A percentile compares a stretch with the other conserved stretches of the same genome.
Conservation (phyloP, 2,113 vertebrate genomes). For the Micromys minutus region DNA sequence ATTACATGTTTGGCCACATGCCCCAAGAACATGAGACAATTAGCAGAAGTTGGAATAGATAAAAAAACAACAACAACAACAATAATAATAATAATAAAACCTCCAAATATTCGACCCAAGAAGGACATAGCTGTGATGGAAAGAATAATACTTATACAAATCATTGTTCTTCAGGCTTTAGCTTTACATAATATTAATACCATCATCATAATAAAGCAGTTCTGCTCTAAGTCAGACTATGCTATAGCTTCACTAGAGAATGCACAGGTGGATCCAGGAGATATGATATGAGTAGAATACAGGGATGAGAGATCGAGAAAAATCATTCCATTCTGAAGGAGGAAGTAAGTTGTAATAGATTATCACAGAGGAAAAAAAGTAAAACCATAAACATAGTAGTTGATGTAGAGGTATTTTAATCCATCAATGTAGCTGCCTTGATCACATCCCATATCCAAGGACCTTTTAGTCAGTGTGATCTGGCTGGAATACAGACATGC, state of each 20-base stretch:
- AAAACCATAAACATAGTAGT: not conserved
- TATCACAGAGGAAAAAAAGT: not conserved
- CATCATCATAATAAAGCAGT: not conserved
- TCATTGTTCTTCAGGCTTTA: not conserved
- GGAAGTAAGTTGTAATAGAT: not conserved
- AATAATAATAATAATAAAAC: not conserved
- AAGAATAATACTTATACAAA: not conserved
- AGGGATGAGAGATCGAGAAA: not conserved
- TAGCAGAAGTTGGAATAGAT: not conserved
- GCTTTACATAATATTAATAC: not conserved
- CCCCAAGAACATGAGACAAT: not conserved
- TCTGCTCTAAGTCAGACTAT: not conserved
- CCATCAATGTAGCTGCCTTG: no score
- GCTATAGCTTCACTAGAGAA: not conserved
- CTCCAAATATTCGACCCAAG: not conserved
- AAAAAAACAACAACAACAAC: no score
- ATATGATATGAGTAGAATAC: not conserved
- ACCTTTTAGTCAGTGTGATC: no score
- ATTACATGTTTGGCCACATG: not conserved
- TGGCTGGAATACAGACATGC: no score
- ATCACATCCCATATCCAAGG: no score
- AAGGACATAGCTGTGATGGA: not conserved
- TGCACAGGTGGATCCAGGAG: not conserved
- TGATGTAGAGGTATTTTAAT: no score
- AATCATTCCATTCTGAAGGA: constrained; percentile 11